Conservation (phyloP, 1,140 invertebrate species). For the Ostrea edulis region DNA sequence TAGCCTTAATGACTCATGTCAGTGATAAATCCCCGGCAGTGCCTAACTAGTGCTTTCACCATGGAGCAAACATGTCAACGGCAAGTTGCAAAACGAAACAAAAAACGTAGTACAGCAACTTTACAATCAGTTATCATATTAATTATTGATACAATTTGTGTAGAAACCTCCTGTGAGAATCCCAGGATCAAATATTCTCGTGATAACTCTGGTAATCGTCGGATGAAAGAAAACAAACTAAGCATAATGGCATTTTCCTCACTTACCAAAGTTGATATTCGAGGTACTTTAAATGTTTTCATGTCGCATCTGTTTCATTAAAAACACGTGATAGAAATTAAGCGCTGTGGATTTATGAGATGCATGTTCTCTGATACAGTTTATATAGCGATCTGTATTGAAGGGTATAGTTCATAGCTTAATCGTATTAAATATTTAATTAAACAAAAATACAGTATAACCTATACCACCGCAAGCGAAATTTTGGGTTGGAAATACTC, state of each 20-base stretch:
- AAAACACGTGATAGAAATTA: too few species aligned
- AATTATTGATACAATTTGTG: background rate
- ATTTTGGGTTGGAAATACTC: too few species aligned
- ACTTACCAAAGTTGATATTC: background rate
- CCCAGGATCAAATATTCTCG: background rate
- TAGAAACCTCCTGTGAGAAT: background rate
- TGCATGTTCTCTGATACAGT: too few species aligned
- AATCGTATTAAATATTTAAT: too few species aligned
- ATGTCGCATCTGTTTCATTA: background rate
- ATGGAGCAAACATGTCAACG: background rate
- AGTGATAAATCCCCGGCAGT: background rate
- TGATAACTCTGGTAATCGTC: background rate
- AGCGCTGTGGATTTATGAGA: too few species aligned
- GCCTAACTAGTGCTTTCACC: background rate
- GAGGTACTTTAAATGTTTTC: background rate
- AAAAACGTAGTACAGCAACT: background rate
- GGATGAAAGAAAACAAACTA: background rate
- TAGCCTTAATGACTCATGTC: constrained; percentile 23
- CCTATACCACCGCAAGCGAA: too few species aligned
- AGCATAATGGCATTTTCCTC: background rate
- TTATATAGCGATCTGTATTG: too few species aligned
- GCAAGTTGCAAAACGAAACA: background rate
- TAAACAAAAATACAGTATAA: too few species aligned
- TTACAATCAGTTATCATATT: constrained; percentile 14
- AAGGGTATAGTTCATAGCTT: too few species aligned